phyloP scores from a whole-genome alignment of 2,888 invertebrate species.

The Mimumesa dahlbomi region DNA sequence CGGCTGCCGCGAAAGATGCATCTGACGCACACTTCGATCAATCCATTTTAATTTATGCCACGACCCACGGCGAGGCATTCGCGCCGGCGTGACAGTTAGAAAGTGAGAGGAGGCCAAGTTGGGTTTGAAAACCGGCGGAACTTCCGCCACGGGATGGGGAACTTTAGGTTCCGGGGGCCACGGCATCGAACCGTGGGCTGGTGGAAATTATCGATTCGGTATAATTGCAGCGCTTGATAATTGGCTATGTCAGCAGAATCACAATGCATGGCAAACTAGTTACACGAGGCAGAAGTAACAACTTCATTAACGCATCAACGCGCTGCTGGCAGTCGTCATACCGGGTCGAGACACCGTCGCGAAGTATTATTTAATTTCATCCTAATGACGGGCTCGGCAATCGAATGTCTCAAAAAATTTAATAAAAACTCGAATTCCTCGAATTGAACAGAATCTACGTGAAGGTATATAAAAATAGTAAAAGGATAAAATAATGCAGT shows the following conservation, averaged over 20 bases:
- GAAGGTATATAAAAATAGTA: no score
- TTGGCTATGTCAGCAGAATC: constrained; percentile 54
- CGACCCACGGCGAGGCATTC: no score
- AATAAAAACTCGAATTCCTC: no score
- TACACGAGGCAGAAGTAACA: constrained; percentile 59
- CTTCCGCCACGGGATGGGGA: constrained; percentile 35
- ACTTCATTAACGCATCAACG: constrained; percentile 62
- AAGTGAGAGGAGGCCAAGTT: constrained; percentile 31
- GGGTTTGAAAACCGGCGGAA: constrained; percentile 7
- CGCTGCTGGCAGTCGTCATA: constrained; percentile 13
- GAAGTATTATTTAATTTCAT: background rate
- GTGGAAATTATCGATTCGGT: constrained; percentile 56
- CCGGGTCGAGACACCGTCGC: no score
- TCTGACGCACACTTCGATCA: background rate
- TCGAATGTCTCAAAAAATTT: no score
- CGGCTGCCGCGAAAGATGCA: background rate
- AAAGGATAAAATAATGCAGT: no score
- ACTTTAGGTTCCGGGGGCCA: constrained; percentile 26
- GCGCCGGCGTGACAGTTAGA: constrained; percentile 15
- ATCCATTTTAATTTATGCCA: constrained; percentile 24
- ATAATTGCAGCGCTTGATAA: constrained; percentile 57
- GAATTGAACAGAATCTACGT: no score
- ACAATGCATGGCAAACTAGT: constrained; percentile 52
- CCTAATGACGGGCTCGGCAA: background rate
- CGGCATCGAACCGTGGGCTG: constrained; percentile 18